Conservation (phyloP, 37 sponge, comb jelly and placozoan species). For the Chondrosia reniformis region DNA sequence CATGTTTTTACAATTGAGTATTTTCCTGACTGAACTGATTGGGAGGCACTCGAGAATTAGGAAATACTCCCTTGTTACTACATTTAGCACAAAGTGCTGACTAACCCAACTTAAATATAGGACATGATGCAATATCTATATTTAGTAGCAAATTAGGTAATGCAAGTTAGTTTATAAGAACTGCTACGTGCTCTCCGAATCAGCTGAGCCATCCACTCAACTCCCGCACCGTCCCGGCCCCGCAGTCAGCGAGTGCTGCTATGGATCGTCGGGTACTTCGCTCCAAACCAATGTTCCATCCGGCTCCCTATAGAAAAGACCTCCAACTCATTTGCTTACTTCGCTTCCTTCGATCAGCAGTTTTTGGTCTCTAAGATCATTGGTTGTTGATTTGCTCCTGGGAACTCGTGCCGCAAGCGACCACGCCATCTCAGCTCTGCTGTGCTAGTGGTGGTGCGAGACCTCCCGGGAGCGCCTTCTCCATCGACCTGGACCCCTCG, state of each 20-base stretch:
- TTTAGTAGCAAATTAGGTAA: too few relatives aligned
- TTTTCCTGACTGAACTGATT: not conserved
- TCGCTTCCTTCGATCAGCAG: constrained; percentile 55
- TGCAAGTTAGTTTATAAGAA: too few relatives aligned
- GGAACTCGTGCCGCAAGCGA: constrained; percentile 54
- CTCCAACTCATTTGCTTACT: constrained; percentile 49
- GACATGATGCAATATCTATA: not conserved
- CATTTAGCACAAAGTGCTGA: too few relatives aligned
- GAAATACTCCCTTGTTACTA: too few relatives aligned
- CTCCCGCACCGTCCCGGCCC: not conserved
- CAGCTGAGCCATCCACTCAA: not conserved
- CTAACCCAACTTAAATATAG: too few relatives aligned
- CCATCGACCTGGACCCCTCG: not conserved
- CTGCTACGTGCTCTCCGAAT: too few relatives aligned
- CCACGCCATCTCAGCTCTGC: constrained; percentile 55
- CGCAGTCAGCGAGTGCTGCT: not conserved
- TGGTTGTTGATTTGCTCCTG: constrained; percentile 33
- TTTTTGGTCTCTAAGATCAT: not conserved
- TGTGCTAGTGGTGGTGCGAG: constrained; percentile 75
- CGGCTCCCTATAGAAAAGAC: constrained; percentile 18
- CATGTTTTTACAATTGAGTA: constrained; percentile 24
- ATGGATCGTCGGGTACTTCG: constrained; percentile 31
- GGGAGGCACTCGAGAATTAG: constrained; percentile 2
- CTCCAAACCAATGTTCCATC: constrained; percentile 12
- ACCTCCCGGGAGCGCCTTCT: constrained; percentile 54